Percentiles rank a stretch among this genome's conserved stretches.
These are phyloP conservation scores for Polyommatus icarus DNA, from an alignment of 2,888 invertebrate species.

Conservation along the genomic window DNA sequence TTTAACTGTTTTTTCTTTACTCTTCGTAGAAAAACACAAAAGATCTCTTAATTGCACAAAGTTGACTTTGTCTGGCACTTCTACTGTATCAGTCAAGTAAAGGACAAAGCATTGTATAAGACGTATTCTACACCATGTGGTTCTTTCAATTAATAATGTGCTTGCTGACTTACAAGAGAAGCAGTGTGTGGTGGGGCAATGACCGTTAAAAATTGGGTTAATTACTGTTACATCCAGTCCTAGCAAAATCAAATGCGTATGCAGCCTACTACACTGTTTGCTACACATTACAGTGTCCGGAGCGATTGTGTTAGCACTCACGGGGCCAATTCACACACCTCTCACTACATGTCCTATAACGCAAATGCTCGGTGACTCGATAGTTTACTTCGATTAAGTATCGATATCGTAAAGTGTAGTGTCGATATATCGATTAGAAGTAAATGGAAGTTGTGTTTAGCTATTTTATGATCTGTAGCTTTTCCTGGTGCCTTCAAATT, in stretches of 20 bases:
- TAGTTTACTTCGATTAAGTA: constrained; percentile 11
- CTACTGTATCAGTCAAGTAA: too few species aligned
- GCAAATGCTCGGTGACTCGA: not conserved
- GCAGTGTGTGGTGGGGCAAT: too few species aligned
- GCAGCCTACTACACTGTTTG: constrained; percentile 51
- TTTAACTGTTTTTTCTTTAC: too few species aligned
- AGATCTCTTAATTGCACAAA: too few species aligned
- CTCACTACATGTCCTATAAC: constrained; percentile 36
- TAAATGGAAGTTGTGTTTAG: not conserved
- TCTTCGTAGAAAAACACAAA: too few species aligned
- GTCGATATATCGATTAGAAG: not conserved
- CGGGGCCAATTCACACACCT: constrained; percentile 43
- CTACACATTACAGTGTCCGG: constrained; percentile 58
- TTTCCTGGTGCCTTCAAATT: too few species aligned
- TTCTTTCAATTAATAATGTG: too few species aligned
- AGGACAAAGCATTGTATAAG: too few species aligned
- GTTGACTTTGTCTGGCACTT: too few species aligned
- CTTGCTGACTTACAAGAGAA: too few species aligned
- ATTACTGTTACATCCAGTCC: constrained; percentile 4
- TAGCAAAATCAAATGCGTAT: constrained; percentile 31
- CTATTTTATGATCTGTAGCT: not conserved
- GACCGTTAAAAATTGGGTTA: too few species aligned
- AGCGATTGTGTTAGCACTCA: constrained; percentile 67
- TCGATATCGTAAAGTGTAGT: not conserved
- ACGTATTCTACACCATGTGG: too few species aligned